Conservation (phyloP, 2,797 vertebrate genomes). For the Parauchenoglanis punctatus region DNA sequence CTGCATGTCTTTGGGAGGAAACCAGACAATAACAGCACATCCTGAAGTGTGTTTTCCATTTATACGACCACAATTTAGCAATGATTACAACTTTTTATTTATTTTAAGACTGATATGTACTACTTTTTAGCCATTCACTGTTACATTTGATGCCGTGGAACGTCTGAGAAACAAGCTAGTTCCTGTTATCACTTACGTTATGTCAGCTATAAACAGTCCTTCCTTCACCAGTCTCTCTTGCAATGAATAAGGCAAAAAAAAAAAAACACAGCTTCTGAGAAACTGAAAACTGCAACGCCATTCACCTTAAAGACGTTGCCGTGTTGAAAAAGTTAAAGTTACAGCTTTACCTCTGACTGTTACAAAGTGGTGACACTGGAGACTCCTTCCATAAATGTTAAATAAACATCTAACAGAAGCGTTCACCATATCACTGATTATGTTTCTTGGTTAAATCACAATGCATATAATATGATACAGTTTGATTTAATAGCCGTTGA, state of each 20-base stretch:
- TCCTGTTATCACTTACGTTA: background rate
- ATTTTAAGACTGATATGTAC: background rate
- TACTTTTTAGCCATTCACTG: background rate
- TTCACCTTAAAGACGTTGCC: background rate
- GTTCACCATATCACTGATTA: background rate
- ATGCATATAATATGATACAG: background rate
- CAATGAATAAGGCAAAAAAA: background rate
- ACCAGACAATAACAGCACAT: background rate
- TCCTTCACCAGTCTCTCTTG: background rate
- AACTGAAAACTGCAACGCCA: background rate
- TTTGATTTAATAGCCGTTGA: background rate
- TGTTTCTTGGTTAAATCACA: background rate
- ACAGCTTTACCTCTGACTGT: too few relatives aligned
- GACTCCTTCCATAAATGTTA: background rate
- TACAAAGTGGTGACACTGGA: background rate
- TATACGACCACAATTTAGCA: background rate
- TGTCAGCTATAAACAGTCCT: background rate
- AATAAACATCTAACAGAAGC: background rate
- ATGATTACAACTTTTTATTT: background rate
- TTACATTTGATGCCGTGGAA: background rate
- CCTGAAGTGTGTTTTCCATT: background rate
- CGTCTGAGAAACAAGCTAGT: background rate
- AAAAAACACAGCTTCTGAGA: background rate
- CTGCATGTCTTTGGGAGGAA: too few relatives aligned
- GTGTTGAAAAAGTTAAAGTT: background rate